These are phyloP conservation scores for Pomatostomus ruficeps DNA, from an alignment of 2,113 vertebrate species.

Conservation along the genomic window DNA sequence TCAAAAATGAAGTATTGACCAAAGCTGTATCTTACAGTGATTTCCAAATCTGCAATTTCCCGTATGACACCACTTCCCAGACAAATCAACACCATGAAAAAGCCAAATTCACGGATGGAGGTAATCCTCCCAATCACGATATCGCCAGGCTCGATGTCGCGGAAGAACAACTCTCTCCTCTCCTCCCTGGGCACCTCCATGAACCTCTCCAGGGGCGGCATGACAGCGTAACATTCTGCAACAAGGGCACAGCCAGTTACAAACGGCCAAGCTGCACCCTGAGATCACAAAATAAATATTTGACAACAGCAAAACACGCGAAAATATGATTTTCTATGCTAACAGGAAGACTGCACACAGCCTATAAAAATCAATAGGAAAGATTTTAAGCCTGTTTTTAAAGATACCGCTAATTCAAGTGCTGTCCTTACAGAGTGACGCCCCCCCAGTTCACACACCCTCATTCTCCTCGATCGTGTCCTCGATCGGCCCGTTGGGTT, in stretches of 20 bases:
- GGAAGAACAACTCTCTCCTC: conserved; percentile 85
- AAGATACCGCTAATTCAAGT: accelerated
- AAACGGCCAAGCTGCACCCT: too few relatives aligned
- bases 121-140: conserved; percentile 89
- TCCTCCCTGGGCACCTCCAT: conserved; percentile 87
- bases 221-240: conserved; percentile 86
- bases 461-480: conserved; percentile 78
- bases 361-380: accelerated
- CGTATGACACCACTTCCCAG: conserved; percentile 82
- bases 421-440: too few relatives aligned
- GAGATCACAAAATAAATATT: accelerated
- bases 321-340: accelerated
- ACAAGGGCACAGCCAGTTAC: background rate
- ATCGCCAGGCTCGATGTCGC: conserved; percentile 90
- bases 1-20: background rate
- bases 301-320: accelerated
- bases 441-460: conserved; percentile 63
- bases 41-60: conserved; percentile 88
- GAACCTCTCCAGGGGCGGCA: conserved; percentile 92
- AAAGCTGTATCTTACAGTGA: conserved; percentile 77
- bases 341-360: accelerated
- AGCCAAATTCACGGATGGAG: conserved; percentile 93
- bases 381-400: accelerated
- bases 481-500: conserved; percentile 63
- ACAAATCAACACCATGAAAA: conserved; percentile 92